Evolutionary conservation across 1,140 invertebrate species (phyloP).

Genomic region (Bombus breviceps): DNA sequence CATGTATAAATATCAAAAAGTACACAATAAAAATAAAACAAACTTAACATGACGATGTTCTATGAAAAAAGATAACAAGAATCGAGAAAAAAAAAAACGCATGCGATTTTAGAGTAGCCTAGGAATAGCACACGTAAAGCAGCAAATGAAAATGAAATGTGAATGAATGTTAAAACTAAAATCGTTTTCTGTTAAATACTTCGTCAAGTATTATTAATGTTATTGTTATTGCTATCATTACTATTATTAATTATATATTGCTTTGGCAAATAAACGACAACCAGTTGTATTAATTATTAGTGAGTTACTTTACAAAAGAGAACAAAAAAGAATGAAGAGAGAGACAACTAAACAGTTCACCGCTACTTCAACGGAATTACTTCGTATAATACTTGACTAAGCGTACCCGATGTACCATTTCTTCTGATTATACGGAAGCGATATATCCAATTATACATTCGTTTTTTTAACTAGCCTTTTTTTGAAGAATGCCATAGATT

Average conservation of each 20-base stretch:
- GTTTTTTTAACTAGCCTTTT: not conserved
- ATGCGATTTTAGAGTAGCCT: slow-evolving; percentile 68
- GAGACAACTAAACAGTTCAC: slow-evolving; percentile 38
- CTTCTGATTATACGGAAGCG: slow-evolving; percentile 6
- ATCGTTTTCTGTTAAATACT: slow-evolving; percentile 73
- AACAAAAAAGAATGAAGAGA: not conserved
- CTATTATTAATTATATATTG: slow-evolving; percentile 33
- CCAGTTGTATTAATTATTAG: slow-evolving; percentile 55
- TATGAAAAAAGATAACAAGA: slow-evolving; percentile 39
- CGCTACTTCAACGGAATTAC: slow-evolving; percentile 43
- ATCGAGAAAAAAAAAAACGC: slow-evolving; percentile 38
- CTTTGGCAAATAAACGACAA: slow-evolving; percentile 37
- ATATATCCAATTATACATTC: not conserved
- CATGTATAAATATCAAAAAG: slow-evolving; percentile 69
- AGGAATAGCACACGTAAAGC: slow-evolving; percentile 80
- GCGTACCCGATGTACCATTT: slow-evolving; percentile 79
- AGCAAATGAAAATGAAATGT: slow-evolving; percentile 82
- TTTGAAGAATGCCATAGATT: not conserved
- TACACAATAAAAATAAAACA: slow-evolving; percentile 58
- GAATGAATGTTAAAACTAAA: slow-evolving; percentile 79
- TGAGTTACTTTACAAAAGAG: slow-evolving; percentile 40
- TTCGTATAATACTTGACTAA: slow-evolving; percentile 81
- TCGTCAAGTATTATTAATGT: slow-evolving; percentile 77
- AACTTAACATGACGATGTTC: slow-evolving; percentile 61
- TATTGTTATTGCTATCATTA: not conserved